Evolutionary conservation across 2,113 vertebrate species (phyloP).

Genomic region (Okapia johnstoni): DNA sequence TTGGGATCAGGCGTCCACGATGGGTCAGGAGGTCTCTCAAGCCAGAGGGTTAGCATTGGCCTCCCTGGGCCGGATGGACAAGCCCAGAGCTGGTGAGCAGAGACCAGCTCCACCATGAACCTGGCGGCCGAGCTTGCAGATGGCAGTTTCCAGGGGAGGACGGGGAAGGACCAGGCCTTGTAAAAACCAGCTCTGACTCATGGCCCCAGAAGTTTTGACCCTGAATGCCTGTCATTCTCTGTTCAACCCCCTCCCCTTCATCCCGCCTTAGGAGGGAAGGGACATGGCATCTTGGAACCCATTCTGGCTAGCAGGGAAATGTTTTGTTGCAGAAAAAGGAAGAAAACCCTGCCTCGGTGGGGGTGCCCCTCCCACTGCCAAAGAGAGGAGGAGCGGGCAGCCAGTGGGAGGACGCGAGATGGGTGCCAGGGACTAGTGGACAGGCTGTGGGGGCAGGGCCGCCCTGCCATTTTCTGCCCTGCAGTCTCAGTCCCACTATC

Average conservation of each 20-base stretch:
- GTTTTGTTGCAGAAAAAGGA: not conserved
- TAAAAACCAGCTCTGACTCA: not conserved
- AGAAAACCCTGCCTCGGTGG: not conserved
- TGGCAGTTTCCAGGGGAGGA: not conserved
- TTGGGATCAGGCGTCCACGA: not conserved
- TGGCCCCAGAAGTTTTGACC: not conserved
- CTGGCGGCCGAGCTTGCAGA: rapidly evolving
- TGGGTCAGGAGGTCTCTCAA: not conserved
- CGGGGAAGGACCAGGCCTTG: not conserved
- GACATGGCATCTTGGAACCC: not conserved
- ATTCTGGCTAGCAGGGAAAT: not conserved
- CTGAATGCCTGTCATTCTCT: not conserved
- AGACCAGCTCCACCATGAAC: not conserved
- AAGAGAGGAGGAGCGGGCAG: too few species aligned
- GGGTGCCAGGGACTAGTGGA: rapidly evolving
- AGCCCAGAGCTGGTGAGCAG: not conserved
- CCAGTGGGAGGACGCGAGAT: not conserved
- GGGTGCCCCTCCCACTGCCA: not conserved
- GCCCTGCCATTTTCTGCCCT: not conserved
- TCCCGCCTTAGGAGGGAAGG: not conserved
- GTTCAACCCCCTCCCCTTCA: not conserved
- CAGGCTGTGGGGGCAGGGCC: not conserved
- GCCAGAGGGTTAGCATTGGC: not conserved
- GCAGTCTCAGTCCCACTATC: not conserved
- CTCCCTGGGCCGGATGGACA: not conserved